Evolutionary conservation across 2,113 vertebrate genomes (phyloP).

Genomic region (Halichoerus grypus): DNA sequence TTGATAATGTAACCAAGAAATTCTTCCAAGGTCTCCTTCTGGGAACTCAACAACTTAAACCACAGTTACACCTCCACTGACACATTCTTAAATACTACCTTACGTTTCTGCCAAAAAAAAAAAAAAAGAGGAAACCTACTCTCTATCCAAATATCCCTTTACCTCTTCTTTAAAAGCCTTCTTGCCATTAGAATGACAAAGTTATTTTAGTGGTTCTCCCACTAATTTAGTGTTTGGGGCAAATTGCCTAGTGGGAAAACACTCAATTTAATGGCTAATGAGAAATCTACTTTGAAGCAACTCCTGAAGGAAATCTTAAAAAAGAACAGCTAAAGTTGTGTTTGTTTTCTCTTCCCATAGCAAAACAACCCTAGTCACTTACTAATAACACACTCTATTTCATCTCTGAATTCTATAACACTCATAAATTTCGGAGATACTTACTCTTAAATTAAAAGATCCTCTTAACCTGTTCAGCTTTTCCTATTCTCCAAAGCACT

Average conservation of each 20-base stretch:
- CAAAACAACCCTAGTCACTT: neutral
- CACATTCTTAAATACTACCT: slow-evolving; percentile 36
- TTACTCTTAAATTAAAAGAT: neutral
- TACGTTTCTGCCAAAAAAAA: neutral
- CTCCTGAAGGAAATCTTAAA: slow-evolving; percentile 45
- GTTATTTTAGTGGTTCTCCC: slow-evolving; percentile 35
- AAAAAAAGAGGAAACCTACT: neutral
- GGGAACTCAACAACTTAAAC: neutral
- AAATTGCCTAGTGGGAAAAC: slow-evolving; percentile 55
- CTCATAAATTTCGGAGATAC: neutral
- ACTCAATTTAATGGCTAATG: slow-evolving; percentile 69
- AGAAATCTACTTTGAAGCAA: slow-evolving; percentile 70
- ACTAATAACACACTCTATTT: neutral
- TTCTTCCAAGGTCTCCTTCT: neutral
- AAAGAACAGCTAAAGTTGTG: slow-evolving; percentile 30
- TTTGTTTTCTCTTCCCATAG: neutral
- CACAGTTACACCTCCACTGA: neutral
- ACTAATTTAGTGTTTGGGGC: slow-evolving; percentile 54
- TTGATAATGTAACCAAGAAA: slow-evolving; percentile 24
- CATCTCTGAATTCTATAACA: neutral
- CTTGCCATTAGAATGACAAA: neutral
- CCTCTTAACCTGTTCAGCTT: neutral
- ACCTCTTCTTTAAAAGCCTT: slow-evolving; percentile 4
- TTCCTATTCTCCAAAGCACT: neutral
- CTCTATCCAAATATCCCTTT: neutral